phyloP scores from a whole-genome alignment of 2,888 invertebrate species.

The Acheta domesticus region DNA sequence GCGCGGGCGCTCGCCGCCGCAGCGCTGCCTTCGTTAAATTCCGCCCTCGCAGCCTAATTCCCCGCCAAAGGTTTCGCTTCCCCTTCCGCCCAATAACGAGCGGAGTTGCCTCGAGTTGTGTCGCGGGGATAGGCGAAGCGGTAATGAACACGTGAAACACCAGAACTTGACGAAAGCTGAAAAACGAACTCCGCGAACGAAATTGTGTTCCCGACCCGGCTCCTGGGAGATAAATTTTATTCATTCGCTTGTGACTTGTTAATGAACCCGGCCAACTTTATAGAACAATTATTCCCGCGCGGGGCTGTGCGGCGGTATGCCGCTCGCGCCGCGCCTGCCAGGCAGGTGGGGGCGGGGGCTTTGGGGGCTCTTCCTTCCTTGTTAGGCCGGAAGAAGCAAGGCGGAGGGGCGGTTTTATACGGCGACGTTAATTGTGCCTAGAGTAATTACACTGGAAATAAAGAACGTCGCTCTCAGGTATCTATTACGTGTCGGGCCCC shows the following conservation, averaged over 20 bases:
- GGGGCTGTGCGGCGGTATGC: background rate
- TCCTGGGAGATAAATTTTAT: background rate
- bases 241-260: constrained; percentile 18
- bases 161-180: background rate
- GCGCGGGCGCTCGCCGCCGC: no score
- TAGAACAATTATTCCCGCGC: background rate
- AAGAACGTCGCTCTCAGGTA: background rate
- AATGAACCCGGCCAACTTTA: constrained; percentile 18
- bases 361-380: background rate
- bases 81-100: no score
- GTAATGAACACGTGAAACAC: background rate
- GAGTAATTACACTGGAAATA: constrained; percentile 18
- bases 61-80: no score
- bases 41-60: no score
- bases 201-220: background rate
- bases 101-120: no score
- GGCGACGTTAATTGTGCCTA: constrained; percentile 5
- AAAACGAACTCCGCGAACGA: background rate
- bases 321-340: background rate
- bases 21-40: no score
- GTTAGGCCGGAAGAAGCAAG: background rate
- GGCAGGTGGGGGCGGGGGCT: no score
- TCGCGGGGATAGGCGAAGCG: no score
- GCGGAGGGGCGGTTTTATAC: background rate
- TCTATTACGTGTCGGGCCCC: background rate